Base-by-base conservation (phyloP, 2,797 vertebrate genomes). In the Tauraco hartlaubi region DNA sequence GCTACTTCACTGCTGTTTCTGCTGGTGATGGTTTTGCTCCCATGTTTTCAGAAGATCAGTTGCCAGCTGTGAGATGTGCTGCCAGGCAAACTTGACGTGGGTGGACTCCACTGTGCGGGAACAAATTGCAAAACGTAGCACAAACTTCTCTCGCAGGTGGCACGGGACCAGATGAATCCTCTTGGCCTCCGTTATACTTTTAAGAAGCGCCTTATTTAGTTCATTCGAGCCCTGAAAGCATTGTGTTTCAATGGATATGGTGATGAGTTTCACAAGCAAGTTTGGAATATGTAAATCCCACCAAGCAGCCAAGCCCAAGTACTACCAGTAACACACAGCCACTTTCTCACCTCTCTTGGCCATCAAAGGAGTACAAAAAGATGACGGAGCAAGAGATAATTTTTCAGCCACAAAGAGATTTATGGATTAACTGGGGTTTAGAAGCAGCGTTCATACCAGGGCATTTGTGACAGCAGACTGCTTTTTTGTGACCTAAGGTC, bases 141-240 rank as follows among this genome's bases (percentile, higher is more conserved):
- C 99, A 41, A 99, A 99, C 85, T 86, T 96, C 54, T 97, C 98
- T 11, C 97, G 97, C 89, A 99, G 98, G 95, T 98, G 98, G 78
- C 99, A 99, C 0, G 99, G 99, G 18, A 99, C 99, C 94, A 99
- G 96, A 96, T 99, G 99, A 96, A 99, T 99, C 97, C 98, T 98
- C 92, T 96, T 98, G 96, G 95, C 92, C 4, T 94, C 85, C 46
- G 98, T 99, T 96, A 99, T 99, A 86, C 82, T 98, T 95, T 99
- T 98, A 90, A 99, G 98, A 92, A 99, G 98, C 11, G 93, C 95
- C 97, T 99, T 97, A 9, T 98, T 99, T 94, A 99, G 92, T 90
- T 98, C 97, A 80, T 99, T 99, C 68, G 99, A 98, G 31, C 99
- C 99, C 99, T 99, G 96, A 52, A 95, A 88, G 39, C 25, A 85